These are phyloP conservation scores for Cheilosia impressa DNA, from an alignment of 2,888 invertebrate genomes.

Conservation along the genomic window DNA sequence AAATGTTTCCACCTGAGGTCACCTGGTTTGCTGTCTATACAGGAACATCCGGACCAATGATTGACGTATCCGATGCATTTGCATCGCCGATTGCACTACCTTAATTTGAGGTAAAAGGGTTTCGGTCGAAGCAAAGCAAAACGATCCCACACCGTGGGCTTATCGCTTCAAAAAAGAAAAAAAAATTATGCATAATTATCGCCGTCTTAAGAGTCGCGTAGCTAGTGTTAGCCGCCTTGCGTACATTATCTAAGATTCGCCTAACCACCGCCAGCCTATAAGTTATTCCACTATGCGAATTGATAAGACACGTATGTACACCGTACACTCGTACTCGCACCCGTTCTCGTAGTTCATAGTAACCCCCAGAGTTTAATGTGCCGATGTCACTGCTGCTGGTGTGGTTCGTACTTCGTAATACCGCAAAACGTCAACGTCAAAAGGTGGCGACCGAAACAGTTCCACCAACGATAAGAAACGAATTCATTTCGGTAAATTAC, in stretches of 20 bases:
- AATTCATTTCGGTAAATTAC: conserved; percentile 67
- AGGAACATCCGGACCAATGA: background rate
- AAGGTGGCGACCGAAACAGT: conserved; percentile 55
- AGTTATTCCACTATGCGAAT: conserved; percentile 28
- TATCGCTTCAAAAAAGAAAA: background rate
- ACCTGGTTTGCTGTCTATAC: conserved; percentile 19
- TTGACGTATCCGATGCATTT: conserved; percentile 38
- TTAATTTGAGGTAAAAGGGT: background rate
- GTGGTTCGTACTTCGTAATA: conserved; percentile 19
- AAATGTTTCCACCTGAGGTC: conserved; percentile 12
- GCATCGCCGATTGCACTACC: conserved; percentile 4
- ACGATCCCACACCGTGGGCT: background rate
- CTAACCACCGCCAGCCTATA: conserved; percentile 45
- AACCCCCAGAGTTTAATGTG: conserved; percentile 24
- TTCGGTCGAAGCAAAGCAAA: no score
- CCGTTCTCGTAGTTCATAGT: background rate
- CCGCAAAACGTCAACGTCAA: conserved; percentile 51
- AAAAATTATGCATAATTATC: conserved; percentile 30
- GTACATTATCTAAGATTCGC: conserved; percentile 45
- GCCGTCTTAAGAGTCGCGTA: background rate
- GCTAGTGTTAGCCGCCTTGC: no score
- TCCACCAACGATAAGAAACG: conserved; percentile 52
- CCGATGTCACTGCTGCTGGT: background rate
- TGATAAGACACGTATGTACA: conserved; percentile 24
- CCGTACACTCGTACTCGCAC: no score